Conservation (phyloP, 2,797 vertebrate species). For the Takifugu rubripes region DNA sequence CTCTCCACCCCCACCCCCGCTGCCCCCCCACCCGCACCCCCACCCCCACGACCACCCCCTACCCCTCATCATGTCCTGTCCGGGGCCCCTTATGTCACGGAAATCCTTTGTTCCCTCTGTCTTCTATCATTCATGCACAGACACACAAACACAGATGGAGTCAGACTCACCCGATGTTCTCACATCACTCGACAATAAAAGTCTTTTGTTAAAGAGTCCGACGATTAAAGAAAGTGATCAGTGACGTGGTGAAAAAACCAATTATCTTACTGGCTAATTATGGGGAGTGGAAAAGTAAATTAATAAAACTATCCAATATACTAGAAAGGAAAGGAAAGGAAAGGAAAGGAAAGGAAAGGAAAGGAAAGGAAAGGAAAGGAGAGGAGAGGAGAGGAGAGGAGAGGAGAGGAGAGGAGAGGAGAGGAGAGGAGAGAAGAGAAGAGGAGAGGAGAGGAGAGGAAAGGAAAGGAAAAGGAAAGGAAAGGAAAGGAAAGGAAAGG, state of each 20-base stretch:
- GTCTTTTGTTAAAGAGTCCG: slow-evolving; percentile 41
- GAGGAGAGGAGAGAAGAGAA: no score
- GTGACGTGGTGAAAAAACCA: not conserved
- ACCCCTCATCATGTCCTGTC: slow-evolving; percentile 23
- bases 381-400: no score
- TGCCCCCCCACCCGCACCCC: not conserved
- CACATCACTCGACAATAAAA: slow-evolving; percentile 37
- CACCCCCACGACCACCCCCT: not conserved
- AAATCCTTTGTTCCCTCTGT: slow-evolving; percentile 65
- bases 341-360: no score
- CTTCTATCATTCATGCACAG: slow-evolving; percentile 43
- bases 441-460: no score
- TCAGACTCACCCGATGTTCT: slow-evolving; percentile 38
- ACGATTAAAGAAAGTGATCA: slow-evolving; percentile 14
- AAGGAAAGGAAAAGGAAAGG: no score
- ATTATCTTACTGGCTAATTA: slow-evolving; percentile 3
- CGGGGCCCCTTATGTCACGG: slow-evolving; percentile 62
- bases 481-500: no score
- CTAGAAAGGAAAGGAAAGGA: no score
- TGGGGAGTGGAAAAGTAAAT: not conserved
- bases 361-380: no score
- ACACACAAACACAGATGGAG: slow-evolving; percentile 52
- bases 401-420: no score
- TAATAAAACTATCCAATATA: no score
- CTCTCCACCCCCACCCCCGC: slow-evolving; percentile 15